Base-by-base conservation (phyloP, 2,113 vertebrate species). In the Chlorocebus sabaeus region DNA sequence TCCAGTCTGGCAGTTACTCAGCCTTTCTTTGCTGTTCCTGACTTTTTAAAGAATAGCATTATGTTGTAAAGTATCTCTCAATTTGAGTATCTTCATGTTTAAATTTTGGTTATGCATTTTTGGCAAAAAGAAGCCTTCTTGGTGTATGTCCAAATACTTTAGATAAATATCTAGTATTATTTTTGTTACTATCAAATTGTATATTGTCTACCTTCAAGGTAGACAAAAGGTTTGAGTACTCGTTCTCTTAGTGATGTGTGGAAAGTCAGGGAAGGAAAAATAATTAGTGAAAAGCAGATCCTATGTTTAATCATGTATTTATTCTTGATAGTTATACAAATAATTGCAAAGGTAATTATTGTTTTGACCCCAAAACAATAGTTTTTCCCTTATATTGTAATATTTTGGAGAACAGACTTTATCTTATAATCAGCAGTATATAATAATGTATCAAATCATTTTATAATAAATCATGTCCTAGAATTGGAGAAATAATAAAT, bases 101-200 rank as follows among this genome's bases (percentile, higher is more conserved):
- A 86, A 84, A 61, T 81, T 85, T 38, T 78, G 59, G 23, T 81
- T 88, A 38, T 68, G 20, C 12, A 14, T 87, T 87, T 97, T 90
- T 40, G 59, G n/a, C 35, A 73, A 57, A 89, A 84, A 85, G 59
- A 88, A 79, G 75, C 48, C n/a, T 89, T 91, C 45, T 89, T 23
- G 17, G 2, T 59, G 6, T 73, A 32, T 93, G 8, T 43, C 50
- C 64, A 93, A 40, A 93, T 89, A 75, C 23, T 61, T 81, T 48
- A 83, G 64, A 93, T 83, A 67, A 89, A 38, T 83, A 59, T 52
- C 35, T 79, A 52, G 38, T 84, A 68, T 82, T 79, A 86, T 68
- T 50, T 92, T 68, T 96, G 59, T 83, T 90, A 35, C 23, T 93
- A 13, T 73, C 38, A 93, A 90, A 84, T 88, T 93, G 5, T 96